Evolutionary conservation across 1,140 invertebrate species (phyloP), one percentile per base, ranked within the genome.

Genomic region (Lasaia peninsularis): DNA sequence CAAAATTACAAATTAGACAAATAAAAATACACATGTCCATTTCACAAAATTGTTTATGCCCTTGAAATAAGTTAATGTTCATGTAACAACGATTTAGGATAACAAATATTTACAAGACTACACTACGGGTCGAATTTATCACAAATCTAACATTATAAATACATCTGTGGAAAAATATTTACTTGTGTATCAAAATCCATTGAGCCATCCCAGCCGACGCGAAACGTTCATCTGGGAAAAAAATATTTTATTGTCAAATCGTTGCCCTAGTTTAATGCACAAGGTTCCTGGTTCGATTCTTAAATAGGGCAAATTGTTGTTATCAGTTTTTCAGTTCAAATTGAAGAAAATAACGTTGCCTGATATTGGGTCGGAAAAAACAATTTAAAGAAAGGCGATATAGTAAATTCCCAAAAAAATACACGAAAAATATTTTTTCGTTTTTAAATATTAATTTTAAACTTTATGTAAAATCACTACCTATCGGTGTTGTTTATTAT

Each of bases 81-180:
- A 44, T 18, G 16, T 44, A 44, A 44, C 37, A 44, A 44, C 37
- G 37, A 44, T 44, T 44, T 44, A 44, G 37, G 37, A 44, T 44
- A 44, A 44, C 16, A 44, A 16, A 44, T 44, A 44, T 44, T 44
- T 44, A 44, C 37, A 44, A 7, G 18, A 44, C 16, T 44, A 44
- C 18, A 16, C 37, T 44, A 44, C 37, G 14, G 37, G 37, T 18
- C 37, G 18, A 44, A 18, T 40, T 40, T 40, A 40, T 40, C 37
- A 40, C 37, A 40, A 40, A 40, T 8, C 37, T 40, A 40, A 40
- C 37, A 40, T 6, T 52, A 52, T 52, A 52, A 52, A 34, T 52
- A 52, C 12, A 52, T 32, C 50, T 18, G 14, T 52, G 31, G 37
- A 66, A 34, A 52, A 50, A 62, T 56, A 51, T 53, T 49, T 56